phyloP scores from a whole-genome alignment of 2,888 invertebrate genomes.

The Lasioglossum marginatum region DNA sequence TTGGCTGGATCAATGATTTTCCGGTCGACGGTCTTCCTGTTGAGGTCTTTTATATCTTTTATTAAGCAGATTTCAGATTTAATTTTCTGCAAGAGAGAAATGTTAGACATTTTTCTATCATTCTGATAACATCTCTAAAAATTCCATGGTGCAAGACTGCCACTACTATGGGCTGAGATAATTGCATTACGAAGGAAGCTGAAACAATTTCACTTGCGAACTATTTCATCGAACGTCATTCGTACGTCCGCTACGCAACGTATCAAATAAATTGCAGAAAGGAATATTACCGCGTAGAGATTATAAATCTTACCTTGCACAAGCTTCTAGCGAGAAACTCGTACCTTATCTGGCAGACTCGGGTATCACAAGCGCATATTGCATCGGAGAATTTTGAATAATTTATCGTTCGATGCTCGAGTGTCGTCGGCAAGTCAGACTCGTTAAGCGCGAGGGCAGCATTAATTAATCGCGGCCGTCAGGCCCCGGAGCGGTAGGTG shows the following conservation, averaged over 20 bases:
- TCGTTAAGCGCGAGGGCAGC: conserved; percentile 62
- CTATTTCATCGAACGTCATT: no score
- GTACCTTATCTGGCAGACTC: background rate
- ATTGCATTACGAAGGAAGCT: no score
- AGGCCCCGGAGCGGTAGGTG: conserved; percentile 62
- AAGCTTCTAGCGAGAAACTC: background rate
- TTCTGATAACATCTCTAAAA: no score
- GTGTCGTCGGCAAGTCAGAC: background rate
- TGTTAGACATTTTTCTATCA: no score
- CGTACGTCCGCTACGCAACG: background rate
- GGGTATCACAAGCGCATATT: background rate
- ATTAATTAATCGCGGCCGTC: conserved; percentile 72
- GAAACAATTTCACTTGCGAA: no score
- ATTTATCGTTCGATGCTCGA: background rate
- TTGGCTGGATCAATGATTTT: background rate
- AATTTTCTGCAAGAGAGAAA: no score
- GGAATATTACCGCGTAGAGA: background rate
- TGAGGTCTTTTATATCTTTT: background rate
- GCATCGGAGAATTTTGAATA: background rate
- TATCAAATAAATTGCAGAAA: background rate
- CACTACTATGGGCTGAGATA: no score
- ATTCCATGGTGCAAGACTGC: no score
- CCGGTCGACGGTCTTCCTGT: background rate
- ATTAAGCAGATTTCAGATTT: background rate
- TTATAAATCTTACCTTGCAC: background rate